Percentiles rank a stretch among this genome's conserved stretches.
Conservation (phyloP, 2,797 vertebrate genomes). For the Anableps anableps region DNA sequence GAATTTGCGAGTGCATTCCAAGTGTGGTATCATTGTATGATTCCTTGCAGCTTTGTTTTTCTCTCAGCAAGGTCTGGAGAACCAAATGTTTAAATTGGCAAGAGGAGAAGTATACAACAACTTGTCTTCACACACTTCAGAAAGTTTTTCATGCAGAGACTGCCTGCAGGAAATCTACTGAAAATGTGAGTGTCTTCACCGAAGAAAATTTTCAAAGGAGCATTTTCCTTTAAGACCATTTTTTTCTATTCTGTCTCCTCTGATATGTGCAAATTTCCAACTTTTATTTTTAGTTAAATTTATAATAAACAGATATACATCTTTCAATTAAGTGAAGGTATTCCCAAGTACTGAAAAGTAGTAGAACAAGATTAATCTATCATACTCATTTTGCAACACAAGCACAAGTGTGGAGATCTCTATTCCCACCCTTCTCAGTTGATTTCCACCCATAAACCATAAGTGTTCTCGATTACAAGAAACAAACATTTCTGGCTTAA, state of each 20-base stretch:
- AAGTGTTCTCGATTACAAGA: conserved; percentile 51
- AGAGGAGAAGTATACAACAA: conserved; percentile 58
- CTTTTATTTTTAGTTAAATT: no score
- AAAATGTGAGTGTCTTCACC: conserved; percentile 40
- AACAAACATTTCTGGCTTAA: conserved; percentile 61
- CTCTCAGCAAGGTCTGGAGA: conserved; percentile 57
- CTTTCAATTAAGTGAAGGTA: background rate
- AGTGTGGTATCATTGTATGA: conserved; percentile 37
- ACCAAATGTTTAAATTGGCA: conserved; percentile 74
- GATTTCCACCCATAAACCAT: conserved; percentile 21
- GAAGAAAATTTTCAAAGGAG: conserved; percentile 23
- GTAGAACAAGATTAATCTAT: conserved; percentile 1
- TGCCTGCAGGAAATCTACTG: conserved; percentile 20
- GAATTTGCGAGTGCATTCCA: conserved; percentile 62
- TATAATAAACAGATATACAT: background rate
- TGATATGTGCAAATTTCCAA: conserved; percentile 1
- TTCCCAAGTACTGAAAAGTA: background rate
- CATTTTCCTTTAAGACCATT: conserved; percentile 4
- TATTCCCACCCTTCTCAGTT: conserved; percentile 12
- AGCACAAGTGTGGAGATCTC: background rate
- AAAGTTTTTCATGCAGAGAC: conserved; percentile 49
- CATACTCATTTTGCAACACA: conserved; percentile 3
- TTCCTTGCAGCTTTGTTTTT: conserved; percentile 61
- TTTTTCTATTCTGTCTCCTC: conserved; percentile 20
- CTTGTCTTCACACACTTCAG: conserved; percentile 53